Base-by-base conservation (phyloP, 2,113 vertebrate genomes). In the Ammodytes dubius region DNA sequence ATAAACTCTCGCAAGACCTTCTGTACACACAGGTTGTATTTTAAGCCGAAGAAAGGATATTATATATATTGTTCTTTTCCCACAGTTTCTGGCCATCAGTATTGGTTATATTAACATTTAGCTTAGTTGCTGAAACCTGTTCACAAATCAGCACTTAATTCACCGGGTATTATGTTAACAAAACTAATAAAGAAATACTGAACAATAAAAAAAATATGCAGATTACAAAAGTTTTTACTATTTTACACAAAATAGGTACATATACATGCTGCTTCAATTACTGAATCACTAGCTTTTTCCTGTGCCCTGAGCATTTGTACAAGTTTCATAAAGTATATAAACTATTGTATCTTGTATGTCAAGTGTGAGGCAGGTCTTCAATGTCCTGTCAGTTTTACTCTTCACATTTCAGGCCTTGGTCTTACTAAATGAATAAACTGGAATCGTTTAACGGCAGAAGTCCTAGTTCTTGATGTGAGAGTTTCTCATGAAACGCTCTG, bases 1-100 rank as follows among this genome's bases (percentile, higher is more conserved):
- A 86, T 87, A 86, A 77, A 50, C 64, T 75, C 19, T 40, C 64
- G 69, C 67, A 81, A 91, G 79, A 68, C 52, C 76, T 57, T 59
- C 68, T 79, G 73, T 59, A 59, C 35, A 77, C 70, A 74, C 49
- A 77, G 58, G 54, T 69, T 82, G 74, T 70, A 70, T 70, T 72
- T 74, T 45, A 73, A 63, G 50, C 49, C 14, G 6, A 64, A 45
- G 50, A 53, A 76, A 70, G 37, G 35, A 54, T 53, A 15, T 39
- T 5, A 64, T 37, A 64, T 37, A 17, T 0, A 39, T 42, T 76
- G 27, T 27, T 27, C 27, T 74, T 69, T 50, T 65, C 19, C 37
- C 61, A 1, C 19, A 27, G 27, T 27, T 27, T 27, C 12, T 43
- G 13, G 19, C 8, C 7, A 42, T 61, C 6, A 1, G 14, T 45